These are phyloP conservation scores for Mohoua ochrocephala DNA, from an alignment of 2,113 vertebrate genomes.

Conservation along the genomic window DNA sequence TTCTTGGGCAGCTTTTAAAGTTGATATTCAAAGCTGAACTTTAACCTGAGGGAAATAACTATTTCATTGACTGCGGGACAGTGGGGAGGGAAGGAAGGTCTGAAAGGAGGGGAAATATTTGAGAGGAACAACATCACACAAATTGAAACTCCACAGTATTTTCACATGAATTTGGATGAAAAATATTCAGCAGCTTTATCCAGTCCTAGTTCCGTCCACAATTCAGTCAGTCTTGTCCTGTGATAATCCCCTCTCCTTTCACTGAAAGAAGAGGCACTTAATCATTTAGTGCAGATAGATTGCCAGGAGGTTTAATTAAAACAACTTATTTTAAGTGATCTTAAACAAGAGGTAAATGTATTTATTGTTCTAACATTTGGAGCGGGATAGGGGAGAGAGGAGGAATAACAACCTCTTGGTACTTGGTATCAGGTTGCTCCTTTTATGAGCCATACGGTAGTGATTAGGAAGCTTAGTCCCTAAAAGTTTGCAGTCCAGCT, in stretches of 20 bases:
- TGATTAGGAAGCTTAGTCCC: slow-evolving; percentile 55
- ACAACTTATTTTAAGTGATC: slow-evolving; percentile 53
- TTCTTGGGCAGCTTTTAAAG: slow-evolving; percentile 40
- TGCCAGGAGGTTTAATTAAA: slow-evolving; percentile 49
- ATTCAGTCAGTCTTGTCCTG: neutral
- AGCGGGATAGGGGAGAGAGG: neutral
- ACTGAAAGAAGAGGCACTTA: slow-evolving; percentile 38
- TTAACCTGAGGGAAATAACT: slow-evolving; percentile 36
- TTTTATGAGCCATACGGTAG: slow-evolving; percentile 63
- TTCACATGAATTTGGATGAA: neutral
- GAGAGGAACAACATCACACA: neutral
- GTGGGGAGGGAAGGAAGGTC: neutral
- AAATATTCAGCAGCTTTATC: neutral
- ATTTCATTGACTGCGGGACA: slow-evolving; percentile 21
- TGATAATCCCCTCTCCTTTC: slow-evolving; percentile 26
- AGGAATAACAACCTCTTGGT: slow-evolving; percentile 47
- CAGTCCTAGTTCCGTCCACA: neutral
- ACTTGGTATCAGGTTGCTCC: slow-evolving; percentile 26
- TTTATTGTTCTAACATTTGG: slow-evolving; percentile 53
- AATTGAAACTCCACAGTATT: neutral
- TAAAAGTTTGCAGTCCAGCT: neutral
- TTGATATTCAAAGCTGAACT: slow-evolving; percentile 50
- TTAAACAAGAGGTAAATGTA: slow-evolving; percentile 54
- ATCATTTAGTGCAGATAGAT: slow-evolving; percentile 54
- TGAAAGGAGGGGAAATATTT: neutral